A percentile compares a stretch with the other conserved stretches of the same genome.
These are phyloP conservation scores for Phragmatobia fuliginosa DNA, from an alignment of 2,888 invertebrate species.

Conservation along the genomic window DNA sequence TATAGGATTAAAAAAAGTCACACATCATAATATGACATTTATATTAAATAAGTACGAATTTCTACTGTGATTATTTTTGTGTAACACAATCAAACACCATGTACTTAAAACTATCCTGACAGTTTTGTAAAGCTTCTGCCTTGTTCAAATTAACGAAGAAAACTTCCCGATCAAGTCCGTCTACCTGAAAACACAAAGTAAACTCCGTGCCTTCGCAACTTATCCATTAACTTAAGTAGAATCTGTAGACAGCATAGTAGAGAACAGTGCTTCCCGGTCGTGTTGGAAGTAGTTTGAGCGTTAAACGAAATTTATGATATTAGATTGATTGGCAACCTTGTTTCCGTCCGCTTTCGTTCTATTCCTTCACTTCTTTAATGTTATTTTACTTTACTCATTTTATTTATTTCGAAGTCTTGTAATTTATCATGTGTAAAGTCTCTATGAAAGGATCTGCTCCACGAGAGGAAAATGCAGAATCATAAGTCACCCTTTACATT, in stretches of 20 bases:
- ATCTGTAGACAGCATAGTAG: constrained; percentile 83
- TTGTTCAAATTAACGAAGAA: constrained; percentile 85
- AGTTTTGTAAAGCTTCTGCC: constrained; percentile 79
- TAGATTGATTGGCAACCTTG: constrained; percentile 68
- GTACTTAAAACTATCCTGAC: constrained; percentile 74
- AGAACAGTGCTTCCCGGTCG: constrained; percentile 72
- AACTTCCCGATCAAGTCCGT: constrained; percentile 85
- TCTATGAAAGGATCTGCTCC: constrained; percentile 47
- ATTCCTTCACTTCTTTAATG: constrained; percentile 35
- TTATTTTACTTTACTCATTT: not conserved
- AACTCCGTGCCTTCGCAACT: constrained; percentile 85
- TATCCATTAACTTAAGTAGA: constrained; percentile 87
- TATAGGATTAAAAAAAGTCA: constrained; percentile 34
- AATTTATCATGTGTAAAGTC: constrained; percentile 54
- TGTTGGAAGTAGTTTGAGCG: constrained; percentile 74
- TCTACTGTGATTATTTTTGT: constrained; percentile 47
- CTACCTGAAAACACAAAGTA: constrained; percentile 86
- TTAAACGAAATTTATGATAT: constrained; percentile 78
- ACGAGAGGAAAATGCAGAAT: constrained; percentile 50
- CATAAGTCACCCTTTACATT: constrained; percentile 65
- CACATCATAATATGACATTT: constrained; percentile 10
- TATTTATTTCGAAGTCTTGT: constrained; percentile 21
- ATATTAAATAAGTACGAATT: not conserved
- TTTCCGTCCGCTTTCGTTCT: constrained; percentile 27
- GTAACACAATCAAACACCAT: constrained; percentile 60